phyloP scores from a whole-genome alignment of 1,140 invertebrate species.

The Acromyrmex echinatior region DNA sequence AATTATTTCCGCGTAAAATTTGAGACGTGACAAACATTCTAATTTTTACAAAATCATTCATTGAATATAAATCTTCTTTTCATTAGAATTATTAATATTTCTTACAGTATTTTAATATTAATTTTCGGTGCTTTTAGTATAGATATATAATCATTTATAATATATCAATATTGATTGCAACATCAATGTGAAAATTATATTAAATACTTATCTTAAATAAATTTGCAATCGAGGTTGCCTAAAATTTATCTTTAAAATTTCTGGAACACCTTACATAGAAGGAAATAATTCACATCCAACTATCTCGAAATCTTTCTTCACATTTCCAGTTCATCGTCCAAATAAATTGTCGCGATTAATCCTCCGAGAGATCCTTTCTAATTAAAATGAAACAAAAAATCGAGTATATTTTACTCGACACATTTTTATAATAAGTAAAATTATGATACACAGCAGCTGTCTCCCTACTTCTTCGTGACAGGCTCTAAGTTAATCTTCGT shows the following conservation, averaged over 20 bases:
- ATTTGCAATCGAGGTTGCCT: not conserved
- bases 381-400: slow-evolving; percentile 2
- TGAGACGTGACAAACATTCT: not conserved
- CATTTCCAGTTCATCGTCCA: not conserved
- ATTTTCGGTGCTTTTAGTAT: not conserved
- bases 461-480: not conserved
- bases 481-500: slow-evolving; percentile 43
- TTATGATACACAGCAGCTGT: not conserved
- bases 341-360: slow-evolving; percentile 8
- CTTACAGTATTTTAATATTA: not conserved
- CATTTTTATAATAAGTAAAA: slow-evolving; percentile 19
- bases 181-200: not conserved
- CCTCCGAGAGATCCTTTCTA: not conserved
- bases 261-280: too few species aligned
- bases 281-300: not conserved
- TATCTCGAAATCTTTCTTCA: slow-evolving; percentile 20
- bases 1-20: slow-evolving; percentile 34
- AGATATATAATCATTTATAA: not conserved
- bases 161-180: not conserved
- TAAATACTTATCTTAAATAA: not conserved
- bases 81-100: not conserved
- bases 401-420: not conserved
- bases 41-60: not conserved
- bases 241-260: not conserved
- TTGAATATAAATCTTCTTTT: not conserved